Evolutionary conservation across 2,797 vertebrate genomes (phyloP), one percentile per base, ranked within the genome.

Genomic region (Chelon labrosus): DNA sequence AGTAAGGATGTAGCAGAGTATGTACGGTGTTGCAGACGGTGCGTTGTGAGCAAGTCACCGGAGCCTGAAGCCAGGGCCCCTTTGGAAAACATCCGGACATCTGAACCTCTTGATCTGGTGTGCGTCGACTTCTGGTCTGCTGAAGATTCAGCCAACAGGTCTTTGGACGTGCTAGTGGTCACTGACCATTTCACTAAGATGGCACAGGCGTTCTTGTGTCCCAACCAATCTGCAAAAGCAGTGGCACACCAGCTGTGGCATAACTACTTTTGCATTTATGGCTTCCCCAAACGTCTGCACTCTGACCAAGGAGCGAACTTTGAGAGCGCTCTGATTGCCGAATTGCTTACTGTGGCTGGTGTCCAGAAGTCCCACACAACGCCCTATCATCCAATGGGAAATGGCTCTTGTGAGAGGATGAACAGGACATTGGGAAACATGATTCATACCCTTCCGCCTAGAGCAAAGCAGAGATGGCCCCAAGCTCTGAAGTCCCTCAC

Each of bases 371-470:
- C 49, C 19, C 49, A 51, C 9, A 22, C 19, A 2, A 51, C 19
- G 3, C 19, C 19, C n/a, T 51, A 51, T 19, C 19, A 22, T 19
- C 19, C 7, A 7, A 51, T 51, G 49, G 49, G 49, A 7, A 22
- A 51, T 51, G 49, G 49, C 19, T 51, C 10, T 19, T 51, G 49
- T 51, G 49, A 51, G 49, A 51, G 19, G 19, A 51, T 51, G 49
- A 51, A 51, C 19, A 51, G 49, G 19, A 51, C 19, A 3, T 51
- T 51, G 49, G 49, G 49, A 3, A 51, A 51, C 19, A 51, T 51
- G 49, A 51, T 20, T 19, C 49, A 19, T 10, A 10, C 49, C n/a
- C 19, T 51, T 8, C 49, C 49, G 10, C n/a, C 19, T 2, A 20
- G 10, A 22, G 49, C 19, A 20, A 51, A 51, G 49, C 49, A 51